phyloP scores from a whole-genome alignment of 2,888 invertebrate species.

The Netelia virgata region DNA sequence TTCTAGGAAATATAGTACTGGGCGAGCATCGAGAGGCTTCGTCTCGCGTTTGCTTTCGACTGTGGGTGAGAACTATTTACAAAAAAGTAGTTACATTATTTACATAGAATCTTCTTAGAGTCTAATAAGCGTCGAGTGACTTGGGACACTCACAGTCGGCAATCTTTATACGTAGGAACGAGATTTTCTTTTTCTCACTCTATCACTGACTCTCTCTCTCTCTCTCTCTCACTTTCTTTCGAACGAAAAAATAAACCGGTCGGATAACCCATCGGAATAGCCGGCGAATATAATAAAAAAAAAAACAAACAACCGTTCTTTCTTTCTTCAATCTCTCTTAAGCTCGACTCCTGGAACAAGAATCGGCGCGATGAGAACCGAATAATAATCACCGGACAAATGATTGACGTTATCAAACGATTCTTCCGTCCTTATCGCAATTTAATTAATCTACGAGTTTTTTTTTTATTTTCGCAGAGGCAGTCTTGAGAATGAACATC shows the following conservation, averaged over 20 bases:
- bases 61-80: constrained; percentile 68
- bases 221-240: constrained; percentile 45
- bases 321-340: constrained; percentile 18
- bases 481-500: constrained; percentile 67
- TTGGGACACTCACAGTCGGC: constrained; percentile 70
- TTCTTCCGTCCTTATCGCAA: constrained; percentile 62
- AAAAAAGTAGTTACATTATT: constrained; percentile 83
- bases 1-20: constrained; percentile 66
- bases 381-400: constrained; percentile 57
- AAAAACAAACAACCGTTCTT: constrained; percentile 27
- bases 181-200: constrained; percentile 61
- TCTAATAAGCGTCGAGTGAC: constrained; percentile 84
- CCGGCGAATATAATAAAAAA: constrained; percentile 34
- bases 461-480: constrained; percentile 51
- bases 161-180: constrained; percentile 66
- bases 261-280: constrained; percentile 42
- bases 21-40: constrained; percentile 63
- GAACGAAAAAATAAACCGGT: constrained; percentile 49
- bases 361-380: constrained; percentile 45
- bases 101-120: constrained; percentile 82
- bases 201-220: constrained; percentile 48
- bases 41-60: constrained; percentile 53
- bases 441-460: constrained; percentile 66
- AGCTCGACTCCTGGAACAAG: constrained; percentile 44
- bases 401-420: constrained; percentile 66